These are phyloP conservation scores for Alectura lathami DNA, from an alignment of 2,113 vertebrate genomes.

Conservation along the genomic window DNA sequence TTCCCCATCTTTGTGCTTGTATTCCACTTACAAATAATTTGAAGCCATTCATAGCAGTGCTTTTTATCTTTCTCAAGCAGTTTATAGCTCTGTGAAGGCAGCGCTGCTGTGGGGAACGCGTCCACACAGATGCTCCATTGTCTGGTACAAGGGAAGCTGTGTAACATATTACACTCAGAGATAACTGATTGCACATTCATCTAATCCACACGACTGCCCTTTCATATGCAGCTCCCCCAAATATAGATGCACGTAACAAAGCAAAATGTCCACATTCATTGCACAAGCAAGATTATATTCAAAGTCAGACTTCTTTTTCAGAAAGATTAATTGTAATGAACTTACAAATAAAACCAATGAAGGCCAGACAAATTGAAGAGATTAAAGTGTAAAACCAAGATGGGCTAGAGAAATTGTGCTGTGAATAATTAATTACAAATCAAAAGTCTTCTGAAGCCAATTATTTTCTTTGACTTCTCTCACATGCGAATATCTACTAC, in stretches of 20 bases:
- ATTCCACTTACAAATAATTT: background rate
- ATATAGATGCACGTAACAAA: background rate
- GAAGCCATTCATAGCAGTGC: rapidly evolving
- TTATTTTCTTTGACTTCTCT: constrained; percentile 40
- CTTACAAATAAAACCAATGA: constrained; percentile 53
- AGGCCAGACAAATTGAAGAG: constrained; percentile 52
- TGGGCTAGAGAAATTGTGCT: constrained; percentile 27
- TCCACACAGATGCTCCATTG: background rate
- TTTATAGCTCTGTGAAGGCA: background rate
- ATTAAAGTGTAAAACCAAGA: constrained; percentile 43
- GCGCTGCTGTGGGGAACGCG: background rate
- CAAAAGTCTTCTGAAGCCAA: constrained; percentile 35
- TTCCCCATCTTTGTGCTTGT: background rate
- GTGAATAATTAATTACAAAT: constrained; percentile 66
- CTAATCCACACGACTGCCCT: background rate
- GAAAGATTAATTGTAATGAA: constrained; percentile 63
- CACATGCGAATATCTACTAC: background rate
- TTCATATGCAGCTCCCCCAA: background rate
- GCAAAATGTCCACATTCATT: background rate
- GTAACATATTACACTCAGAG: background rate
- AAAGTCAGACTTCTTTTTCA: constrained; percentile 14
- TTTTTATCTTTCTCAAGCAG: background rate
- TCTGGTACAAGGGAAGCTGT: background rate
- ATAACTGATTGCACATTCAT: background rate
- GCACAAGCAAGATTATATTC: background rate